Conservation (phyloP, 1,140 invertebrate genomes). For the Lepidostoma basale region DNA sequence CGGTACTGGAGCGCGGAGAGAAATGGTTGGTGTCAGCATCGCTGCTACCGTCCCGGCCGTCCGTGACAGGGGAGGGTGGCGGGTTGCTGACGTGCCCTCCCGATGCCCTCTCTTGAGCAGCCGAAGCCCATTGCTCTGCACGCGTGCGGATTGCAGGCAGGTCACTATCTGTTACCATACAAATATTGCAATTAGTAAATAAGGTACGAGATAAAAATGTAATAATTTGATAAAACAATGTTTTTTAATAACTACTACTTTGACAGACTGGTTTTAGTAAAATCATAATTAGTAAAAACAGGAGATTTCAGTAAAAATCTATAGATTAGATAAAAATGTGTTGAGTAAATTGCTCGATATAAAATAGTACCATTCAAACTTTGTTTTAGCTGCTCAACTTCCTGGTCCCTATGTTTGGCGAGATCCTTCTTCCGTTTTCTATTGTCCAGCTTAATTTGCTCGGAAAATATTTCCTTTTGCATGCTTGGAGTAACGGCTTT, state of each 20-base stretch:
- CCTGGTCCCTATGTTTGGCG: constrained; percentile 62
- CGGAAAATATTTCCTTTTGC: constrained; percentile 73
- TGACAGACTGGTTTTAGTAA: too few species aligned
- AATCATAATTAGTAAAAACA: too few species aligned
- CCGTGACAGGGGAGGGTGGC: constrained; percentile 77
- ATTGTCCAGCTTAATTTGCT: constrained; percentile 65
- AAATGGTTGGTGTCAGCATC: constrained; percentile 62
- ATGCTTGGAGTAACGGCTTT: constrained; percentile 70
- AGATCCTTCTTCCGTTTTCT: constrained; percentile 63
- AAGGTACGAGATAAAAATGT: too few species aligned
- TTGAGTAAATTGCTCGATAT: too few species aligned
- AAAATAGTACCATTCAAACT: constrained; percentile 61
- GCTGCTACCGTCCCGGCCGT: constrained; percentile 72
- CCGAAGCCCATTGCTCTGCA: constrained; percentile 60
- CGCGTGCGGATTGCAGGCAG: constrained; percentile 64
- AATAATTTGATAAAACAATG: too few species aligned
- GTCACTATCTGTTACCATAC: constrained; percentile 58
- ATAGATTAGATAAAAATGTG: too few species aligned
- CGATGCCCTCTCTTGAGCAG: constrained; percentile 55
- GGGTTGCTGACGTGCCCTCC: constrained; percentile 69
- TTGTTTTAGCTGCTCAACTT: constrained; percentile 69
- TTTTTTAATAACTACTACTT: too few species aligned
- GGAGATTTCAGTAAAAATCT: too few species aligned
- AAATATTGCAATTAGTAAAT: constrained; percentile 37
- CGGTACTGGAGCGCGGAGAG: constrained; percentile 40